Conservation (phyloP, 2,113 vertebrate species). For the Vombatus ursinus region DNA sequence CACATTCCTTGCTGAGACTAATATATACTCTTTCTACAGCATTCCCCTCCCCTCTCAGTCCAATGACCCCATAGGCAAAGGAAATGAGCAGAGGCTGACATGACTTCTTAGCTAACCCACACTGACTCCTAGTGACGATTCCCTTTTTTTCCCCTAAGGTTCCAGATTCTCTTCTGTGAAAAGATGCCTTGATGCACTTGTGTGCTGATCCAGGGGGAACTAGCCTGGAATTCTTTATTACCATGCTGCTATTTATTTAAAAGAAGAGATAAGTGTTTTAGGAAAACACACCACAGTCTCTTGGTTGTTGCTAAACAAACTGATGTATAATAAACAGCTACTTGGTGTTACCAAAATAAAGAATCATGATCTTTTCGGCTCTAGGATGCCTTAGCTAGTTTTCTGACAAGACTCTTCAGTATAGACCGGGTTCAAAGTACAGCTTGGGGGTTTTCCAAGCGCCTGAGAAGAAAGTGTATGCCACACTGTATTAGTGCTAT, state of each 20-base stretch:
- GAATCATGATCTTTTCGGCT: neutral
- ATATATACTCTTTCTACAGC: neutral
- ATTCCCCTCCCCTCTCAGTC: neutral
- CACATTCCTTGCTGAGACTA: neutral
- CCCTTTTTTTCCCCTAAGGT: neutral
- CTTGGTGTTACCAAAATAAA: conserved; percentile 16
- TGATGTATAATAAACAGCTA: neutral
- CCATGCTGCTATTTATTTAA: conserved; percentile 17
- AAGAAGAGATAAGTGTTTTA: conserved; percentile 4
- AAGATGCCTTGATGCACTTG: neutral
- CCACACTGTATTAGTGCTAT: conserved; percentile 25
- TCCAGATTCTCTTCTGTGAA: neutral
- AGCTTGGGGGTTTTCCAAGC: neutral
- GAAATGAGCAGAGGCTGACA: neutral
- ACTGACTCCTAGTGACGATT: neutral
- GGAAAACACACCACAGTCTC: neutral
- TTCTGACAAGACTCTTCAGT: conserved; percentile 36
- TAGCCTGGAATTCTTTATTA: neutral
- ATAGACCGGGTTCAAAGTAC: conserved; percentile 38
- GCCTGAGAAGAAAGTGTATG: neutral
- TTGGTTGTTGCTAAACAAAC: neutral
- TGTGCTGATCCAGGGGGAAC: neutral
- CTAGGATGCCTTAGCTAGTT: neutral
- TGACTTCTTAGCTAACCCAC: neutral
- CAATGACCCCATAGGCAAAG: neutral